Base-by-base conservation (phyloP, 2,888 invertebrate species). In the Beris morrisii region DNA sequence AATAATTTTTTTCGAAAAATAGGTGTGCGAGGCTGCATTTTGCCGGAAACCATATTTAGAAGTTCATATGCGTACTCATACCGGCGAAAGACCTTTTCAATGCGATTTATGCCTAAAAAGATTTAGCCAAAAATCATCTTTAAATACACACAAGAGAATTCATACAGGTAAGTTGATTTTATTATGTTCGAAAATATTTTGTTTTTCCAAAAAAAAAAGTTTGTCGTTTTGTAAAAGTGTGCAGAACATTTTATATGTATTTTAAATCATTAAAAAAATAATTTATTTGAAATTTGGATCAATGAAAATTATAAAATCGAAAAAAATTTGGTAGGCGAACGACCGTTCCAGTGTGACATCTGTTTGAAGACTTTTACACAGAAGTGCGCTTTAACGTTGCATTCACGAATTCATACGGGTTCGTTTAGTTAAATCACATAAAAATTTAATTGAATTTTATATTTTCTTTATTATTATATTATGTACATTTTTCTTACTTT, bases 11-110 rank as follows among this genome's bases (percentile, higher is more conserved):
- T 31, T 46, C 13, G 12, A 45, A 38, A 38, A 7, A 5, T 73
- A 85, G 85, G 84, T 84, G 57, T 91, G 91, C 79, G 90, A 90
- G 75, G 90, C 90, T 55, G 87, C 89, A 69, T 91, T 91, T 77
- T 90, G 90, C 76, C 86, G 91, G 73, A 91, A 91, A 82, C 90
- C 90, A 57, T 91, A 91, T 79, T 80, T 91, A 71, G 90, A 90
- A 81, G 90, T 91, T 56, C 91, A 91, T 78, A 88, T 90, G 88
- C 85, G 91, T 77, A 89, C 90, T 68, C 91, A 91, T 82, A 91
- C 90, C 43, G 74, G 74, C 30, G 74, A 74, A 70, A 70, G 73
- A 61, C 74, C 74, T 72, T 87, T 87, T 82, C 85, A 85, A 81
- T 88, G 88, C 80, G 86, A 86, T 74, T 82, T 87, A 77, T 88